Percentiles rank a stretch among this genome's conserved stretches.
Evolutionary conservation across 2,888 invertebrate species (phyloP).

Genomic region (Mallateleia sp.): DNA sequence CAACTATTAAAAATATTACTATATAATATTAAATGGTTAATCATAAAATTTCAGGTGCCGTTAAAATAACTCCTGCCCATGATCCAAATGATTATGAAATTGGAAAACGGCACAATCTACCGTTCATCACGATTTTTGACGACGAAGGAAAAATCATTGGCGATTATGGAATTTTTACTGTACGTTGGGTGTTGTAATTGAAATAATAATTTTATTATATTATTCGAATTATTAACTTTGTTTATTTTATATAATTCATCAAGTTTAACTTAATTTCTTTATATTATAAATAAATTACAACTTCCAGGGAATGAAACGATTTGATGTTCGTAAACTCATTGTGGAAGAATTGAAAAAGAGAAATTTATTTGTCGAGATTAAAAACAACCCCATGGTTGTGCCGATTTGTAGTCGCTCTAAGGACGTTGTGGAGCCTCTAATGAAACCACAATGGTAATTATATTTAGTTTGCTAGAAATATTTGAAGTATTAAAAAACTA

Average conservation of each 20-base stretch:
- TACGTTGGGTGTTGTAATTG: no score
- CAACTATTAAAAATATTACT: no score
- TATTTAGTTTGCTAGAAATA: not conserved
- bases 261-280: no score
- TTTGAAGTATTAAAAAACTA: no score
- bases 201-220: no score
- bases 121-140: slow-evolving; percentile 96
- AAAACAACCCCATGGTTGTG: slow-evolving; percentile 98
- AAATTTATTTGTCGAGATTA: slow-evolving; percentile 94
- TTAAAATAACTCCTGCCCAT: slow-evolving; percentile 99
- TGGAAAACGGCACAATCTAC: slow-evolving; percentile 96
- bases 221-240: no score
- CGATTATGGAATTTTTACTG: slow-evolving; percentile 94
- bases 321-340: slow-evolving; percentile 96
- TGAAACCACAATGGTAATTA: slow-evolving; percentile 98
- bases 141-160: slow-evolving; percentile 96
- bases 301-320: slow-evolving; percentile 96
- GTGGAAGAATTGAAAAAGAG: slow-evolving; percentile 93
- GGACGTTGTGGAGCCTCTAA: slow-evolving; percentile 98
- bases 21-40: no score
- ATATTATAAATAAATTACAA: no score
- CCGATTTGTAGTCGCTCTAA: slow-evolving; percentile 99
- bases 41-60: slow-evolving; percentile 96
- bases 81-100: slow-evolving; percentile 99
- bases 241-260: no score